phyloP scores from a whole-genome alignment of 1,140 invertebrate species.

The Rhynchophorus ferrugineus region DNA sequence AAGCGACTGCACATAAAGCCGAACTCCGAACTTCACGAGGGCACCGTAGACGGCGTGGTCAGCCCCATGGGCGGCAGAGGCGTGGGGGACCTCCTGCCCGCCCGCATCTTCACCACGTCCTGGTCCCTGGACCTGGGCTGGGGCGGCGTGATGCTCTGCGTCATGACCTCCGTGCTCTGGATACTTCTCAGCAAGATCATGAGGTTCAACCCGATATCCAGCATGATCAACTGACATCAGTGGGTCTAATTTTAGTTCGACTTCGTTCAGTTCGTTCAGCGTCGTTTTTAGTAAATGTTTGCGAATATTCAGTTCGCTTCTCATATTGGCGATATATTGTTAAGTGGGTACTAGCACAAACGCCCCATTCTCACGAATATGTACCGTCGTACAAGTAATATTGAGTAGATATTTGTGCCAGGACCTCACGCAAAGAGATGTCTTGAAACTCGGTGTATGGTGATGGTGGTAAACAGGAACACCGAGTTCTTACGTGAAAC shows the following conservation, averaged over 20 bases:
- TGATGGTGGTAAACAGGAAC: too few species aligned
- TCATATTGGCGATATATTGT: too few species aligned
- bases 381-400: too few species aligned
- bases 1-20: conserved; percentile 67
- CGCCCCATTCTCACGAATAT: too few species aligned
- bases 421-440: too few species aligned
- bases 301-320: too few species aligned
- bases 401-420: too few species aligned
- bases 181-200: conserved; percentile 82
- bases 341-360: too few species aligned
- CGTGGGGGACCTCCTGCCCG: conserved; percentile 40
- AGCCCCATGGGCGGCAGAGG: conserved; percentile 42
- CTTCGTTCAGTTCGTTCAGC: not conserved
- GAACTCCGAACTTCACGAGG: conserved; percentile 45
- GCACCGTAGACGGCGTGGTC: conserved; percentile 62
- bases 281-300: too few species aligned
- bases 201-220: conserved; percentile 74
- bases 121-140: conserved; percentile 79
- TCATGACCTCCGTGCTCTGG: conserved; percentile 74
- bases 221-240: conserved; percentile 53
- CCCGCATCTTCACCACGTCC: conserved; percentile 65
- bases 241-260: conserved; percentile 20
- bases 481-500: too few species aligned
- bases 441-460: too few species aligned
- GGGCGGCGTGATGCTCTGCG: conserved; percentile 70